A percentile compares a stretch with the other conserved stretches of the same genome.
Evolutionary conservation across 2,797 vertebrate species (phyloP).

Genomic region (Megalops cyprinoides): DNA sequence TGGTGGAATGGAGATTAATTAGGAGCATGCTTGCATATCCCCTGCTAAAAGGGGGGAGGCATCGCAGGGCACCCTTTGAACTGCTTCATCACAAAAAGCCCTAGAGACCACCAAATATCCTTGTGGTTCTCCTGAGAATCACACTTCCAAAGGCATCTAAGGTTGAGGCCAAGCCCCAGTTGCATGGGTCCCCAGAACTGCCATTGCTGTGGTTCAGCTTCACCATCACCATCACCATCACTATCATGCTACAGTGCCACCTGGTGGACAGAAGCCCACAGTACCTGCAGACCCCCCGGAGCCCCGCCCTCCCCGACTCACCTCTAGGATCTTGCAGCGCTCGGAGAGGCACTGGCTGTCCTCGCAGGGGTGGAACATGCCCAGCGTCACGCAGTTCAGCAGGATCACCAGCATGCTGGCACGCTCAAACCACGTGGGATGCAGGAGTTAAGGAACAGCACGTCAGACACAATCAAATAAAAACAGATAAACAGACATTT

Average conservation of each 20-base stretch:
- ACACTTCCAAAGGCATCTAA: slow-evolving; percentile 3
- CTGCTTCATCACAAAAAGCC: neutral
- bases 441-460: slow-evolving; percentile 66
- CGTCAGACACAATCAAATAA: slow-evolving; percentile 18
- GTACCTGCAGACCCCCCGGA: neutral
- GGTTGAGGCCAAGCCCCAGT: neutral
- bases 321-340: slow-evolving; percentile 94
- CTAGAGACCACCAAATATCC: neutral
- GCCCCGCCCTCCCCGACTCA: slow-evolving; percentile 52
- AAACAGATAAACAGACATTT: neutral
- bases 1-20: neutral
- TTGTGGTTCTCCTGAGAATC: neutral
- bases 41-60: neutral
- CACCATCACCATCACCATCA: too few relatives aligned
- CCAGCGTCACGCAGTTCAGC: slow-evolving; percentile 96
- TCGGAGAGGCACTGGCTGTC: slow-evolving; percentile 89
- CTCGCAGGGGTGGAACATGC: slow-evolving; percentile 98
- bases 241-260: slow-evolving; percentile 6
- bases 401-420: slow-evolving; percentile 98
- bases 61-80: neutral
- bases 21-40: neutral
- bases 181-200: neutral
- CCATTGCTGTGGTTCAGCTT: too few relatives aligned
- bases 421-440: slow-evolving; percentile 91
- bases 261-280: neutral